Base-by-base conservation (phyloP, 2,113 vertebrate genomes). In the Percopsis transmontana region DNA sequence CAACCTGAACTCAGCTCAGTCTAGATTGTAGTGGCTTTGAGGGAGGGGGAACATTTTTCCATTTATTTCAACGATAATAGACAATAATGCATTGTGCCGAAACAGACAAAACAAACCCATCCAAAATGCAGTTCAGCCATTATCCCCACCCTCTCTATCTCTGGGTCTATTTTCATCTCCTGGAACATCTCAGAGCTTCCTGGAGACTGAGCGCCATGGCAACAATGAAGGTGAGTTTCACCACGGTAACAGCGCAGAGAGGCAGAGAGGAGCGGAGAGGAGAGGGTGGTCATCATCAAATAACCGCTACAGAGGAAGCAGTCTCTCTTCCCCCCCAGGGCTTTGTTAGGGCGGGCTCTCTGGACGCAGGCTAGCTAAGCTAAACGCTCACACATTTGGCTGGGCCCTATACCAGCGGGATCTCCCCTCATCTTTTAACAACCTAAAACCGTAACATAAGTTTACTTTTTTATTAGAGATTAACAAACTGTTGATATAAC, bases 191-290 rank as follows among this genome's bases (percentile, higher is more conserved):
- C 16, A 18, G 6, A 38, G 24, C 33, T n/a, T 56, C 24, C 54
- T 33, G 54, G 33, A 56, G 16, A 56, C 54, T 2, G 15, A 56
- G 20, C 38, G 54, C 54, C 24, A 56, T 38, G 54, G 54, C 27
- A 56, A 56, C 54, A 38, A 11, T 24, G 20, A 5, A 53, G 51
- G 20, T 53, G 51, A 53, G 51, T 23, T 23, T 53, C n/a, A 21
- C 21, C 18, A 19, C 23, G 21, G 51, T 53, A 53, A 53, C 51
- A 15, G 51, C 2, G 10, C 42, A 44, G 42, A 44, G 12, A 15
- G 48, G n/a, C 3, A 51, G 48, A n/a, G n/a, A 19, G 10, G 21
- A 23, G 20, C 19, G 14, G 2, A 19, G 51, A 53, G 20, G 21
- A 12, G 51, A 20, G 6, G 19, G 51, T 24, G 51, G 51, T 53